phyloP scores from a whole-genome alignment of 2,888 invertebrate genomes.

The Alviniconcha strummeri region DNA sequence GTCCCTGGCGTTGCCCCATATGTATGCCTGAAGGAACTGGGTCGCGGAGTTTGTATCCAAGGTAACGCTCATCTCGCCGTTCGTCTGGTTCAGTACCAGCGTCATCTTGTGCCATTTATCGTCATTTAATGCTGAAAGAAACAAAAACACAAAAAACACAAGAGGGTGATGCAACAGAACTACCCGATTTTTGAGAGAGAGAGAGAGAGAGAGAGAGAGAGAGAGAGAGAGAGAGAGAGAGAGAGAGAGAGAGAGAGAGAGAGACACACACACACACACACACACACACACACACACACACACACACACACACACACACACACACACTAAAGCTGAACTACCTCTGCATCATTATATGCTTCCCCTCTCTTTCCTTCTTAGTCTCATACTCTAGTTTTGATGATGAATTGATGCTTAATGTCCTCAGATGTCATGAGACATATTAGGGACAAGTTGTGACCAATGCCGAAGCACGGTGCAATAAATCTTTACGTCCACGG shows the following conservation, averaged over 20 bases:
- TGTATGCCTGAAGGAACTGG: conserved; percentile 50
- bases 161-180: neutral
- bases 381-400: no score
- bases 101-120: conserved; percentile 61
- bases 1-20: conserved; percentile 46
- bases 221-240: conserved; percentile 6
- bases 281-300: no score
- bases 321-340: no score
- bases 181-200: neutral
- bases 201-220: conserved; percentile 4
- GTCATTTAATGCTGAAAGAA: conserved; percentile 56
- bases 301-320: no score
- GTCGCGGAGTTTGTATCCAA: conserved; percentile 49
- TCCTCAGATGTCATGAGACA: no score
- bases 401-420: no score
- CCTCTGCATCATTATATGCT: no score
- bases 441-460: no score
- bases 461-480: no score
- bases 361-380: no score
- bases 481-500: no score
- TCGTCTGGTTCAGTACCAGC: conserved; percentile 48
- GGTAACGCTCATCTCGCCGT: conserved; percentile 53
- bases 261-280: neutral
- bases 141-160: neutral
- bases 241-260: neutral